Evolutionary conservation across 2,797 vertebrate species (phyloP), one percentile per base, ranked within the genome.

Genomic region (Peromyscus attwateri): DNA sequence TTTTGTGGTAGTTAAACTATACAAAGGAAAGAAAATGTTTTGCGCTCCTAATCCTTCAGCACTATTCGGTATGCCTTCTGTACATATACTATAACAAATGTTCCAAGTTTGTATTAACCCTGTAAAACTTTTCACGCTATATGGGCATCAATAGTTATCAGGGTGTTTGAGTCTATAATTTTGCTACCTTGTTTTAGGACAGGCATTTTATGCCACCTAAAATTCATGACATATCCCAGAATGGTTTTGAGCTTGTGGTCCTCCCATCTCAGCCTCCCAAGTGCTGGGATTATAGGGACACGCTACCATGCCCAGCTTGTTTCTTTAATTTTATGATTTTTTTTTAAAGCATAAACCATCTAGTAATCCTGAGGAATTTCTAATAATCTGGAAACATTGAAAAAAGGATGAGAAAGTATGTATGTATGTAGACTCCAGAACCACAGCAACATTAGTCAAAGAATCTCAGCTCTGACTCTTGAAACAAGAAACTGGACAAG

Each of bases 1-100:
- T 73, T 34, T 40, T 87, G 81, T 70, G 49, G 64, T 87, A 87
- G 92, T 79, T 25, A 84, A 88, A 87, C 82, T 27, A 91, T 21
- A 80, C 21, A 95, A 89, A 95, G 17, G 4, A 64, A 95, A 80
- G 10, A 77, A 77, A 43, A 17, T 66, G 29, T n/a, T 89, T 81
- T 70, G 49, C 0, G 23, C 29, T 84, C 23, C 57, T 92, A 91
- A 84, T 52, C 43, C 66, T 27, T 94, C 13, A 70, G 23, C 21
- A 80, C 79, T 14, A 83, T 55, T 83, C n/a, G 90, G 27, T 10
- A 70, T 68, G 31, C 1, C 3, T 84, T 80, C 27, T 76, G 43
- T n/a, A 17, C n/a, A 64, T 46, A 25, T 55, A 90, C 5, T 77
- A 14, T 75, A 52, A 60, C 62, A 87, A 77, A 23, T 71, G 34